Base-by-base conservation (phyloP, 2,797 vertebrate species). In the Aratinga solstitialis region DNA sequence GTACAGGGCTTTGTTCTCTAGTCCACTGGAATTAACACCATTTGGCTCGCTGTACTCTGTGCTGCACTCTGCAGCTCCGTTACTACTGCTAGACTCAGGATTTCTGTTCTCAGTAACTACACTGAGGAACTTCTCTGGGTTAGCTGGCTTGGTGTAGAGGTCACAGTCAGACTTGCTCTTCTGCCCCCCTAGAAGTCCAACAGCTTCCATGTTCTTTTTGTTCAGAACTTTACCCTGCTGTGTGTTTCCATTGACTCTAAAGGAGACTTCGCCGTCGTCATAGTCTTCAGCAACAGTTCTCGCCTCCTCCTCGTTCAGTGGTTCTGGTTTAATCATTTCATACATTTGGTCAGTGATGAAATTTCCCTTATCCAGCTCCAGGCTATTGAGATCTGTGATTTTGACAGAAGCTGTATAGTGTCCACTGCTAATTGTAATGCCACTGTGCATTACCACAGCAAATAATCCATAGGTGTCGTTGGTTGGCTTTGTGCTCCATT, bases 391-490 rank as follows among this genome's bases (percentile, higher is more conserved):
- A 67, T 98, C 98, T 7, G 98, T 98, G 93, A 99, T 98, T 97
- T 98, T 99, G 91, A 99, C 98, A 36, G 98, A 99, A 67, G 99
- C 98, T 9, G 99, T 99, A 97, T 99, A 99, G 95, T 99, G 99
- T 59, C 99, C 99, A 27, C 99, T 99, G 98, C 99, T 99, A 95
- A 99, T 99, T 27, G 99, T 99, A 89, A 99, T 98, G 53, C 99
- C 99, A 14, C 99, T 99, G 97, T 99, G 99, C 99, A 99, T 99
- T 53, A 99, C 99, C 86, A 99, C 99, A 0, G 99, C 99, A 38
- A 99, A 99, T 23, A 99, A 97, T 88, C 98, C 98, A 30, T 99
- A 99, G 92, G 95, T 98, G 92, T 99, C 98, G 0, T 98, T 98
- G 56, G 97, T 98, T 29, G 98, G 98, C 71, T 96, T 97, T 3